Evolutionary conservation across 2,888 invertebrate genomes (phyloP).

Genomic region (Mythimna pallens): DNA sequence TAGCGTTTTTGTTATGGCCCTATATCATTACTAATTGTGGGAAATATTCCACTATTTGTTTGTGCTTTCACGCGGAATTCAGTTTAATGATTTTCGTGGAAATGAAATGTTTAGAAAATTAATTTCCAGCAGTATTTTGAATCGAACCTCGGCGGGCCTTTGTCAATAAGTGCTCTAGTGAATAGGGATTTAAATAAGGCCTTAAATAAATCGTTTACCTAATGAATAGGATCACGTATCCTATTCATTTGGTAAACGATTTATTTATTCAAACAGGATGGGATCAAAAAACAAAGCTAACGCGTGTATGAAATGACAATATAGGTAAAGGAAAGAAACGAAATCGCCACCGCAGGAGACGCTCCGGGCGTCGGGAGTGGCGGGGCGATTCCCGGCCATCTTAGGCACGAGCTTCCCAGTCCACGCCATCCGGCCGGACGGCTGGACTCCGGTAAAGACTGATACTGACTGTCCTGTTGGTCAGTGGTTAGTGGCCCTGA

Average conservation of each 20-base stretch:
- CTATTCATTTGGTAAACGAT: too few relatives aligned
- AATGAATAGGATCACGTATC: neutral
- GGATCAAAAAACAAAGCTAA: neutral
- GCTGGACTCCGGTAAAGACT: too few relatives aligned
- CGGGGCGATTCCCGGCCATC: too few relatives aligned
- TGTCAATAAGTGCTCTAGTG: slow-evolving; percentile 29
- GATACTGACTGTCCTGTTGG: too few relatives aligned
- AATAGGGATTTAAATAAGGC: neutral
- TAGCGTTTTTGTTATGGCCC: slow-evolving; percentile 49
- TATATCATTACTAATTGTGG: slow-evolving; percentile 38
- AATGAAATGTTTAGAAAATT: slow-evolving; percentile 24
- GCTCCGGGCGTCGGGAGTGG: too few relatives aligned
- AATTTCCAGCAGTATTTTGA: slow-evolving; percentile 24
- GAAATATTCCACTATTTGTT: slow-evolving; percentile 39
- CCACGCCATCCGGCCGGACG: too few relatives aligned
- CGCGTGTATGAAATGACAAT: neutral
- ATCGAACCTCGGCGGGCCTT: slow-evolving; percentile 15
- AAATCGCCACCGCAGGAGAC: too few relatives aligned
- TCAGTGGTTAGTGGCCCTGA: too few relatives aligned
- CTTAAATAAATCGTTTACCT: neutral
- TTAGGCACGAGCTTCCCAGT: too few relatives aligned
- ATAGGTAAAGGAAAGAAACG: neutral
- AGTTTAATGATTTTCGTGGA: slow-evolving; percentile 17
- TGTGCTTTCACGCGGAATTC: slow-evolving; percentile 22
- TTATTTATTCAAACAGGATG: neutral